Evolutionary conservation across 2,888 invertebrate genomes (phyloP).

Genomic region (Agrilus cyanescens): DNA sequence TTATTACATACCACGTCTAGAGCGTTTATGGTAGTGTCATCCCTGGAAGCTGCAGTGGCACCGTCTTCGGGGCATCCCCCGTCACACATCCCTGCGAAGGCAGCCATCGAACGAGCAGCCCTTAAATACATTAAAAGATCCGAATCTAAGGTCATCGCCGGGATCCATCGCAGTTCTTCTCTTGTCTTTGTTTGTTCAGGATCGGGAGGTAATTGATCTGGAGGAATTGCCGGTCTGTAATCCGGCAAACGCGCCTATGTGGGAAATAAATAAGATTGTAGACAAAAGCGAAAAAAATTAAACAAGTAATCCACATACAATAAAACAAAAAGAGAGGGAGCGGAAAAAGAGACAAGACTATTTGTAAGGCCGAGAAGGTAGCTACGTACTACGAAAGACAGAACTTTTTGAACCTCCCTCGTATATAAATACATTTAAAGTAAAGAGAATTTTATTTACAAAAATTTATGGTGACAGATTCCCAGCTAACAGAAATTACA

Average conservation of each 20-base stretch:
- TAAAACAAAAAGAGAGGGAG: neutral
- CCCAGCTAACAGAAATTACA: constrained; percentile 1
- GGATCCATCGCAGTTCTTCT: constrained; percentile 91
- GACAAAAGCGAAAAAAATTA: neutral
- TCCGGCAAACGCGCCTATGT: constrained; percentile 34
- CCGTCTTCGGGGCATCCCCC: constrained; percentile 95
- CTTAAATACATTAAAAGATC: constrained; percentile 96
- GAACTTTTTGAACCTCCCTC: constrained; percentile 6
- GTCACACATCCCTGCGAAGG: constrained; percentile 97
- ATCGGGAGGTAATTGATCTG: constrained; percentile 41
- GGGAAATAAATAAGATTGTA: neutral
- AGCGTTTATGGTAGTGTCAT: constrained; percentile 96
- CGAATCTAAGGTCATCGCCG: constrained; percentile 83
- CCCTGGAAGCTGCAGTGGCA: constrained; percentile 90
- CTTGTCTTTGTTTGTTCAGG: constrained; percentile 44
- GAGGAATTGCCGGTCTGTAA: constrained; percentile 40
- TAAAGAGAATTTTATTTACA: no score
- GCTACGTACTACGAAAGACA: constrained; percentile 2
- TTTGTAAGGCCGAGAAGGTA: neutral
- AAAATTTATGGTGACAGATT: neutral
- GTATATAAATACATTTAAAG: neutral
- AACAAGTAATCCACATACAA: constrained; percentile 2
- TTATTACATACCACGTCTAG: constrained; percentile 65
- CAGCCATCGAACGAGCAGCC: constrained; percentile 95
- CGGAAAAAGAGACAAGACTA: neutral